These are phyloP conservation scores for Xenentodon cancila DNA, from an alignment of 2,797 vertebrate genomes.

Conservation along the genomic window DNA sequence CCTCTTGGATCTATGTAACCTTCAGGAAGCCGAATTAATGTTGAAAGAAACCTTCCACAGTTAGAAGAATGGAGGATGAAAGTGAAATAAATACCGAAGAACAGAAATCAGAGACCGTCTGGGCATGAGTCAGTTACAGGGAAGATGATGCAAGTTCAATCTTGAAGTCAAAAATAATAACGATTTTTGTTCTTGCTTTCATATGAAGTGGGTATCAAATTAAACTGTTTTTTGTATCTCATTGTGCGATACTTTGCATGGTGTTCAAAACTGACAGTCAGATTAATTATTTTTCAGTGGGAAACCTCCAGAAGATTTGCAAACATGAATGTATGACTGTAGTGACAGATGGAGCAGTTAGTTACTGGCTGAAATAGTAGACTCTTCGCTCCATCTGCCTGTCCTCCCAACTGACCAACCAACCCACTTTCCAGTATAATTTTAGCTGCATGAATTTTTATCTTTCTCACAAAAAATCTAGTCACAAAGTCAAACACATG, in stretches of 20 bases:
- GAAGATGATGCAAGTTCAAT: neutral
- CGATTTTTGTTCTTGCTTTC: too few species aligned
- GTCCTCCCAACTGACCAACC: conserved; percentile 13
- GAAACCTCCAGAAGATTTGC: conserved; percentile 4
- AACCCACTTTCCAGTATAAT: conserved; percentile 22
- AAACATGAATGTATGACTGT: conserved; percentile 1
- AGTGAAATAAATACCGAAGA: too few species aligned
- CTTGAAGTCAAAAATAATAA: conserved; percentile 20
- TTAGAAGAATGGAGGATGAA: too few species aligned
- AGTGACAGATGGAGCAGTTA: conserved; percentile 59
- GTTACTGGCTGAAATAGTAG: conserved; percentile 44
- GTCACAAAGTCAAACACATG: neutral
- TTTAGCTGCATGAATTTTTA: conserved; percentile 6
- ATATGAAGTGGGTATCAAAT: too few species aligned
- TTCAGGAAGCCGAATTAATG: too few species aligned
- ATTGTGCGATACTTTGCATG: neutral
- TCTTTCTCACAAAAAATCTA: conserved; percentile 1
- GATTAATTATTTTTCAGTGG: conserved; percentile 4
- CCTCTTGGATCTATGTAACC: too few species aligned
- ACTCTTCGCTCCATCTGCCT: conserved; percentile 33
- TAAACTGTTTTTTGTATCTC: too few species aligned
- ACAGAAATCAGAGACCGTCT: too few species aligned
- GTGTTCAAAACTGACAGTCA: conserved; percentile 2
- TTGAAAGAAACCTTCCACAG: too few species aligned
- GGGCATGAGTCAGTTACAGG: too few species aligned